These are phyloP conservation scores for Epiblema foenella DNA, from an alignment of 2,888 invertebrate species.

Conservation along the genomic window DNA sequence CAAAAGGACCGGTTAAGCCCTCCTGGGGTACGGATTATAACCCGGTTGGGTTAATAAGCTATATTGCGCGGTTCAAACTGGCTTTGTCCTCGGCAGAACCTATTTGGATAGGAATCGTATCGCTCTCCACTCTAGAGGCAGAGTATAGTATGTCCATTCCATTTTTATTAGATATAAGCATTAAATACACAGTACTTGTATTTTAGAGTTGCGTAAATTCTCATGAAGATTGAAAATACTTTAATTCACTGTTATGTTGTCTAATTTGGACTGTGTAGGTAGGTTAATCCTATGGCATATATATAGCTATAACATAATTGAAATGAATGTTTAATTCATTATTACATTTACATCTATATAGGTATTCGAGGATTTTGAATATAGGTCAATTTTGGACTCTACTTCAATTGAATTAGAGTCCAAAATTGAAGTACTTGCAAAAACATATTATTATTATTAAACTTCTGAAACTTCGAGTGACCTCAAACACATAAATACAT, in stretches of 20 bases:
- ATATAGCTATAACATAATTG: background rate
- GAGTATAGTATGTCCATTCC: background rate
- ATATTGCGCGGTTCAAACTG: conserved; percentile 15
- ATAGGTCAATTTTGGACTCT: too few relatives aligned
- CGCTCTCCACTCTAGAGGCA: background rate
- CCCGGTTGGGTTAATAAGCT: conserved; percentile 25
- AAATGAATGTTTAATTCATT: background rate
- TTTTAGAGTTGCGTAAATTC: background rate
- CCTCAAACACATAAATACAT: too few relatives aligned
- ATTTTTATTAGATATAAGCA: background rate
- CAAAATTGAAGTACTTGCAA: too few relatives aligned
- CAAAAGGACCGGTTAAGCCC: conserved; percentile 14
- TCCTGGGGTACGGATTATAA: conserved; percentile 20
- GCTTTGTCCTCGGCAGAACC: conserved; percentile 19
- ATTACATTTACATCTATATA: too few relatives aligned
- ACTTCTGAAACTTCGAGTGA: too few relatives aligned
- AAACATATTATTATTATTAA: too few relatives aligned
- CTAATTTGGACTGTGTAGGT: too few relatives aligned
- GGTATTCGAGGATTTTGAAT: too few relatives aligned
- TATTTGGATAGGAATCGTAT: conserved; percentile 11
- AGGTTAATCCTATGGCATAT: too few relatives aligned
- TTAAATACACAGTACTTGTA: background rate
- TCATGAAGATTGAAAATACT: background rate
- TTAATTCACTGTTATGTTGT: background rate
- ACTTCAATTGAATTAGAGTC: too few relatives aligned